phyloP scores from a whole-genome alignment of 2,888 invertebrate species.

The Laothoe populi region DNA sequence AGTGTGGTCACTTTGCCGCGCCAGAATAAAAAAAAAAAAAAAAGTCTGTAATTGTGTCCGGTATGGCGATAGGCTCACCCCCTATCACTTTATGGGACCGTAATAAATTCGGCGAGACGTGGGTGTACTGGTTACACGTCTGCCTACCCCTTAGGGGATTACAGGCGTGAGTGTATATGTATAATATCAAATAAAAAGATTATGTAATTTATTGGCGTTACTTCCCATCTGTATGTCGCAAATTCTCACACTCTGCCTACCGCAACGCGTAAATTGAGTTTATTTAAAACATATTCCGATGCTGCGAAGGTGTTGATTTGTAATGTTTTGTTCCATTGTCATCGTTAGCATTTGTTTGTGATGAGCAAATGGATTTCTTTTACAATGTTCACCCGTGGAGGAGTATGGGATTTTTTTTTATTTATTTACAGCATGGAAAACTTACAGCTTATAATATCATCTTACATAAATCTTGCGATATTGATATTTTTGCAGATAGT shows the following conservation, averaged over 20 bases:
- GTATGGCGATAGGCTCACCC: too few species aligned
- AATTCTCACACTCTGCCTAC: slow-evolving; percentile 20
- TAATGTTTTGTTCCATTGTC: slow-evolving; percentile 12
- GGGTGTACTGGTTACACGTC: too few species aligned
- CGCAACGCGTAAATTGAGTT: slow-evolving; percentile 33
- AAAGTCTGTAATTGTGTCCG: too few species aligned
- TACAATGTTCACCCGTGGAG: not conserved
- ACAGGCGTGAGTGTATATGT: not conserved
- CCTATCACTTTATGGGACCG: too few species aligned
- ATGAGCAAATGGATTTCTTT: not conserved
- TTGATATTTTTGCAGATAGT: too few species aligned
- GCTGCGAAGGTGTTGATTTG: slow-evolving; percentile 14
- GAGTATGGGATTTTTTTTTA: not conserved
- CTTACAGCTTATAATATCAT: too few species aligned
- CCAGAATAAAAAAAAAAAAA: too few species aligned
- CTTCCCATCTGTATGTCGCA: slow-evolving; percentile 18
- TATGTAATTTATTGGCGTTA: not conserved
- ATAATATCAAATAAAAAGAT: not conserved
- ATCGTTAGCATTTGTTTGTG: slow-evolving; percentile 1
- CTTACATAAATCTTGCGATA: too few species aligned
- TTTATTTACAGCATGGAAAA: too few species aligned
- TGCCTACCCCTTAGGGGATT: too few species aligned
- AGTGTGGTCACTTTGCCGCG: too few species aligned
- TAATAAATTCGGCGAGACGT: too few species aligned
- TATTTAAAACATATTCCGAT: slow-evolving; percentile 34